Evolutionary conservation across 2,888 invertebrate genomes (phyloP).

Genomic region (Zelleria hepariella): DNA sequence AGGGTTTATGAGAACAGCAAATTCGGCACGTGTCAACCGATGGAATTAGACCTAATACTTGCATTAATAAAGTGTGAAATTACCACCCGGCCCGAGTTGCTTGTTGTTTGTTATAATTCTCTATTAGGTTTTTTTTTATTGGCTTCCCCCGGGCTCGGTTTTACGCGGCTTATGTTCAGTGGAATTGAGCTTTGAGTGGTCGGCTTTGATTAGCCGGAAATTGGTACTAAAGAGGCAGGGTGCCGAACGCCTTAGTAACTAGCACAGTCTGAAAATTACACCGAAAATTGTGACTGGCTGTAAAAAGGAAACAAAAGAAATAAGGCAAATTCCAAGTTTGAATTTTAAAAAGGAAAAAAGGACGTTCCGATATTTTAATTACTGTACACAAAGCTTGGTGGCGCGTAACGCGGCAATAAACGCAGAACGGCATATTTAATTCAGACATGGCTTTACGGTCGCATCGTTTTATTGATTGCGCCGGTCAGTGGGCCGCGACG

Average conservation of each 20-base stretch:
- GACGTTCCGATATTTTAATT: slow-evolving; percentile 33
- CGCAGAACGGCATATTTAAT: slow-evolving; percentile 48
- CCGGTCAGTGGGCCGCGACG: slow-evolving; percentile 56
- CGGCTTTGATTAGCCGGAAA: neutral
- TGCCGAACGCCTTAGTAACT: too few relatives aligned
- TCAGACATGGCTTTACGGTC: slow-evolving; percentile 56
- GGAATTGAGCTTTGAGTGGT: neutral
- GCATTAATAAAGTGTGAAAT: slow-evolving; percentile 73
- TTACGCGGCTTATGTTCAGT: slow-evolving; percentile 5
- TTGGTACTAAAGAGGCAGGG: neutral
- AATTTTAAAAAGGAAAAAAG: too few relatives aligned
- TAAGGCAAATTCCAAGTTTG: too few relatives aligned
- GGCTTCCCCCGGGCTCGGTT: slow-evolving; percentile 18
- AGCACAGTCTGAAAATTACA: too few relatives aligned
- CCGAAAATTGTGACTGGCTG: too few relatives aligned
- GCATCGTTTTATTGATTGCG: slow-evolving; percentile 65
- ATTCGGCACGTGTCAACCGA: slow-evolving; percentile 67
- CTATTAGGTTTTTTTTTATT: slow-evolving; percentile 46
- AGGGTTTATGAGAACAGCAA: slow-evolving; percentile 62
- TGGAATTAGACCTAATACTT: slow-evolving; percentile 69
- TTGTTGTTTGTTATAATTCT: slow-evolving; percentile 67
- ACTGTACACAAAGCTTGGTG: slow-evolving; percentile 23
- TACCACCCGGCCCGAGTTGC: slow-evolving; percentile 47
- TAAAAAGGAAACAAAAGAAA: too few relatives aligned
- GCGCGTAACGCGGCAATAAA: slow-evolving; percentile 24